Evolutionary conservation across 2,888 invertebrate species (phyloP).

Genomic region (Morpho achilles): DNA sequence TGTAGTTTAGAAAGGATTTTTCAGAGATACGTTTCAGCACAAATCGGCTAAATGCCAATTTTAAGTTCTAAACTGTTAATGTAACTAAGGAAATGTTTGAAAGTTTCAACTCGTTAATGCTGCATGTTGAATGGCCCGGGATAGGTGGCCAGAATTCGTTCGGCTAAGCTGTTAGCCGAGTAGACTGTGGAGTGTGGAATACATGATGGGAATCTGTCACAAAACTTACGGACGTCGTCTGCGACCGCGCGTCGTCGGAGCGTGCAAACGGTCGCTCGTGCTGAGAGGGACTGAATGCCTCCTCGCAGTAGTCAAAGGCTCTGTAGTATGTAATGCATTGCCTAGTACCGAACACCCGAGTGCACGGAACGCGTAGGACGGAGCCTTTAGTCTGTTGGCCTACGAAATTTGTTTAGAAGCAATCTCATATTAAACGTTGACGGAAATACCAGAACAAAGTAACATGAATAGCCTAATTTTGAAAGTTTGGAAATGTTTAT

Average conservation of each 20-base stretch:
- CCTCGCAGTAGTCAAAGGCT: constrained; percentile 16
- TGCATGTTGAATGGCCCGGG: constrained; percentile 12
- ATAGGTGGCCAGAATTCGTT: constrained; percentile 5
- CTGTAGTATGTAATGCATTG: constrained; percentile 20
- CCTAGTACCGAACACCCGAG: constrained; percentile 12
- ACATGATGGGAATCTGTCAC: constrained; percentile 48
- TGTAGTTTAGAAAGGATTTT: constrained; percentile 22
- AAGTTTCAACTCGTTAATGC: constrained; percentile 27
- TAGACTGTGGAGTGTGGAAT: constrained; percentile 41
- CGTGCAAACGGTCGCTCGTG: constrained; percentile 51
- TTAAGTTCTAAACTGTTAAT: constrained; percentile 44
- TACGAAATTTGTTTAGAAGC: constrained; percentile 4
- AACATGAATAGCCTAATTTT: too few species aligned
- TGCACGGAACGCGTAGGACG: constrained; percentile 19
- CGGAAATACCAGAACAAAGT: not conserved
- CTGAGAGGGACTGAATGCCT: constrained; percentile 45
- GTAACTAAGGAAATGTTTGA: constrained; percentile 36
- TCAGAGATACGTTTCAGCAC: constrained; percentile 24
- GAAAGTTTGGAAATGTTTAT: too few species aligned
- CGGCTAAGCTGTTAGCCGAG: constrained; percentile 1
- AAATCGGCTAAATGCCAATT: constrained; percentile 41
- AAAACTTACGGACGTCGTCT: constrained; percentile 58
- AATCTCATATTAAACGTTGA: not conserved
- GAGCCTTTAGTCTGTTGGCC: constrained; percentile 1
- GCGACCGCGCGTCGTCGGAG: constrained; percentile 32